Conservation (phyloP, 2,888 invertebrate genomes). For the Lobophora halterata region DNA sequence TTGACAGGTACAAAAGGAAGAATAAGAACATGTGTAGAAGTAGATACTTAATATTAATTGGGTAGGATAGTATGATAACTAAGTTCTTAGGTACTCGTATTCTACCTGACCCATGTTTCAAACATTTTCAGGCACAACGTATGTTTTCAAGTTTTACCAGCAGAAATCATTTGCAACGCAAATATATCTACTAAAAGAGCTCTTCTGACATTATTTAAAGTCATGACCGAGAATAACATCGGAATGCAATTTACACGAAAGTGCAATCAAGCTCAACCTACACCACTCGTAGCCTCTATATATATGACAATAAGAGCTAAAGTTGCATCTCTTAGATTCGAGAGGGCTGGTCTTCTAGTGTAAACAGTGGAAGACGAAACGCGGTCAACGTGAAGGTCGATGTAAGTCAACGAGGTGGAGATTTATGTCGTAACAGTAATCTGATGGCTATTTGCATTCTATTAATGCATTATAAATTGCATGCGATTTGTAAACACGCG, state of each 20-base stretch:
- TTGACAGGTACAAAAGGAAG: no score
- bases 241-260: constrained; percentile 25
- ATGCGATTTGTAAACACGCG: constrained; percentile 23
- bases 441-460: constrained; percentile 18
- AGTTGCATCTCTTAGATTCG: constrained; percentile 11
- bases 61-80: no score
- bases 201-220: constrained; percentile 20
- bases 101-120: no score
- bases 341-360: constrained; percentile 13
- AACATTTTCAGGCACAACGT: no score
- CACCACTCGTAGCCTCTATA: constrained; percentile 2
- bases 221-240: constrained; percentile 23
- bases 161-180: neutral
- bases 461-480: constrained; percentile 15
- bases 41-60: no score
- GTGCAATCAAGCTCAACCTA: constrained; percentile 12
- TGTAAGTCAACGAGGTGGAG: constrained; percentile 14
- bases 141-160: no score
- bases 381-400: constrained; percentile 28
- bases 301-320: constrained; percentile 5
- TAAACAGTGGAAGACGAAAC: constrained; percentile 27
- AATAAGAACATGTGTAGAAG: no score
- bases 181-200: no score
- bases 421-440: constrained; percentile 28
- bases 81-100: no score